A percentile compares a stretch with the other conserved stretches of the same genome.
phyloP scores from a whole-genome alignment of 2,113 vertebrate genomes.

The Micromys minutus region DNA sequence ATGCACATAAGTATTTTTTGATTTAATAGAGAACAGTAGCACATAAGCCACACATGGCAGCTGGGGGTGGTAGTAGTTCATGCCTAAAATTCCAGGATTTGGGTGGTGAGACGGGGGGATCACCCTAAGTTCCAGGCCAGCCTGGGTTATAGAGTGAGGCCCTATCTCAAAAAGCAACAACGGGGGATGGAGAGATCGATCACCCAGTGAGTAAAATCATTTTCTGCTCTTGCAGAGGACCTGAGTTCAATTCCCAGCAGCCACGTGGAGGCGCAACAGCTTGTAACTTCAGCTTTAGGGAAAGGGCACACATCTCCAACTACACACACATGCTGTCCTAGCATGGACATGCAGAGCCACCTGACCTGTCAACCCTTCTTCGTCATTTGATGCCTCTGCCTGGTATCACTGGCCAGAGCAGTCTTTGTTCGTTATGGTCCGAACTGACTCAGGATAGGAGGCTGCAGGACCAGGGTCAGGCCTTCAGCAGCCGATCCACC shows the following conservation, averaged over 20 bases:
- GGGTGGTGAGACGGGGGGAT: background rate
- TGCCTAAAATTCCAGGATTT: background rate
- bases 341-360: background rate
- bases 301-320: no score
- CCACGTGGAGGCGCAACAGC: no score
- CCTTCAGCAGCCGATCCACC: slow-evolving; percentile 62
- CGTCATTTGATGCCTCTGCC: background rate
- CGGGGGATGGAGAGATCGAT: background rate
- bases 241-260: background rate
- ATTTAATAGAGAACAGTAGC: slow-evolving; percentile 5
- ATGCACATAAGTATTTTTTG: background rate
- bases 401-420: slow-evolving; percentile 21
- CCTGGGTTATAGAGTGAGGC: background rate
- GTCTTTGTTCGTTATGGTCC: background rate
- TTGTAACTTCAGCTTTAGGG: background rate
- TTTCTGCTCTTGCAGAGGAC: background rate
- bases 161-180: background rate
- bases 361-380: background rate
- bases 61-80: background rate
- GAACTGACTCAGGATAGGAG: slow-evolving; percentile 68
- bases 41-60: background rate
- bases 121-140: background rate
- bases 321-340: background rate
- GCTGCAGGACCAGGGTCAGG: slow-evolving; percentile 1
- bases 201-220: no score